Base-by-base conservation (phyloP, 1,140 invertebrate genomes). In the Megalonaias nervosa region DNA sequence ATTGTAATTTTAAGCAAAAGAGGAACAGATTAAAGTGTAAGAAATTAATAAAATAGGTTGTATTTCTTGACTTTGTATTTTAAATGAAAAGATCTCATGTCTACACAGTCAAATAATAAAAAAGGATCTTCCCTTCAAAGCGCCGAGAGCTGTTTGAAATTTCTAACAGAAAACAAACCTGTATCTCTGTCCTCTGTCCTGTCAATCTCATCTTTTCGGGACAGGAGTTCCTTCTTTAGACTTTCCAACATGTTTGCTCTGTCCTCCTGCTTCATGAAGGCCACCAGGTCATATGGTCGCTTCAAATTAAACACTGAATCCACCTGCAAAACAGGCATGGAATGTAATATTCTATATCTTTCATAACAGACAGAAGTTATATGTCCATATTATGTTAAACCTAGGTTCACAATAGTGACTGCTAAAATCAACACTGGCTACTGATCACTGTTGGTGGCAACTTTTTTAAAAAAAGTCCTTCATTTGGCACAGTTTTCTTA, bases 211-310 rank as follows among this genome's bases (percentile, higher is more conserved):
- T 91, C 91, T 89, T 95, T 95, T 64, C 93, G 92, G 11, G 89
- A 90, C 13, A 93, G 87, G 57, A 96, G 91, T 82, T 95, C 93
- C 80, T 94, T 90, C 84, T 94, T 94, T 26, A 95, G 88, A 58
- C 92, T 91, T 79, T 94, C 92, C 38, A 95, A 92, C 80, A 93
- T 92, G 65, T 93, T 91, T 83, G 93, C 93, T 38, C 94, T 89
- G 69, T 93, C 93, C 85, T 97, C 96, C 92, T 97, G 96, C 56
- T 96, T 94, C 83, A 97, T 90, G 87, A 97, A 94, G 1, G 94
- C 94, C 65, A 96, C 89, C 38, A 97, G 90, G 90, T 97, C 95
- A 87, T 96, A 94, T 0, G 95, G 95, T 71, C 94, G 91, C 59
- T 93, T 93, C 90, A 97, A 91, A 89, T 95, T 93, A 91, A 95